phyloP scores from a whole-genome alignment of 35 echinoderm and acorn worm species.

The Heliocidaris tuberculata region DNA sequence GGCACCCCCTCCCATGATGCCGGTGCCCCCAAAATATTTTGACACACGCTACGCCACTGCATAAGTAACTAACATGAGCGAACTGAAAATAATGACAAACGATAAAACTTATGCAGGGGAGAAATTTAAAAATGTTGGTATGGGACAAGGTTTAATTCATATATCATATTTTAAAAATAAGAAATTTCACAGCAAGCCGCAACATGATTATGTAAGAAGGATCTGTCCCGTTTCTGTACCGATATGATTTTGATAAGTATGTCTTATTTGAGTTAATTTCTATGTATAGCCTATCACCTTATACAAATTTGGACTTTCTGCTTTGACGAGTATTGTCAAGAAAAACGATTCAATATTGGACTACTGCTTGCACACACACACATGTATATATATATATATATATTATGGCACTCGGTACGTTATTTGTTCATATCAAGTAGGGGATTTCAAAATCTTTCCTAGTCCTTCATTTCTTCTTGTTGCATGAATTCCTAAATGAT shows the following conservation, averaged over 20 bases:
- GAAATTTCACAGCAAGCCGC: background rate
- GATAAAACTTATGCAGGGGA: no score
- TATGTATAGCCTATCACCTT: background rate
- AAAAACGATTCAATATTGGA: background rate
- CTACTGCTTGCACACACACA: background rate
- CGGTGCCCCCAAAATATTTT: no score
- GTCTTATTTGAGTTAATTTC: background rate
- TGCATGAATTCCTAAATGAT: background rate
- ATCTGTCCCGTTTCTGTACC: background rate
- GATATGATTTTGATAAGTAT: background rate
- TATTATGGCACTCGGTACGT: no score
- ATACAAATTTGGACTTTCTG: background rate
- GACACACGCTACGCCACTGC: no score
- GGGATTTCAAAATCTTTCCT: background rate
- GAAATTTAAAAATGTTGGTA: no score
- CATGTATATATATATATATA: no score
- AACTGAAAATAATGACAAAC: no score
- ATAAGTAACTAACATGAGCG: no score
- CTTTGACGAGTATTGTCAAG: background rate
- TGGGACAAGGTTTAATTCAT: no score
- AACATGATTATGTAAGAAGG: background rate
- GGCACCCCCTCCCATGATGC: no score
- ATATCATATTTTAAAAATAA: no score
- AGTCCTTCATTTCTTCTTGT: background rate
- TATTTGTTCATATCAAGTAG: background rate